These are phyloP conservation scores for Apocheima hispidaria DNA, from an alignment of 2,888 invertebrate species.

Conservation along the genomic window DNA sequence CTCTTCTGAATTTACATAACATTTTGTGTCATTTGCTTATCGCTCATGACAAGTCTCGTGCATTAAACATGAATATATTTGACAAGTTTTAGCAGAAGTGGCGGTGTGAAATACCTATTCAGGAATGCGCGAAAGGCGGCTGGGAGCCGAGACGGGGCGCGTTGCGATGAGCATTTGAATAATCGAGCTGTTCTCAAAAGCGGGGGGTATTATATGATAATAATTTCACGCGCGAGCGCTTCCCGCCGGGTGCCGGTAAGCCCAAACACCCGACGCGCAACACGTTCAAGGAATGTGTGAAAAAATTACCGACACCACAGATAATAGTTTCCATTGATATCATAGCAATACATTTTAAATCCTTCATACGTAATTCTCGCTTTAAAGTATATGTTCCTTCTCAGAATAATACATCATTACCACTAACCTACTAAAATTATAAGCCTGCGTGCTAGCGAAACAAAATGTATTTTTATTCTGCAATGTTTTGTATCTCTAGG, in stretches of 20 bases:
- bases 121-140: slow-evolving; percentile 63
- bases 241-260: slow-evolving; percentile 59
- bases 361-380: too few relatives aligned
- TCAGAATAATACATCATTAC: too few relatives aligned
- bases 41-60: slow-evolving; percentile 80
- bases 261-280: slow-evolving; percentile 56
- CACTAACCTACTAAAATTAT: too few relatives aligned
- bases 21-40: slow-evolving; percentile 85
- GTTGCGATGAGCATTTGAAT: slow-evolving; percentile 80
- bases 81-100: slow-evolving; percentile 76
- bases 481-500: too few relatives aligned
- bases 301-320: slow-evolving; percentile 63
- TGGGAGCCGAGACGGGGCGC: slow-evolving; percentile 50
- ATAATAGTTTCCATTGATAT: slow-evolving; percentile 44
- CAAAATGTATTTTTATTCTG: too few relatives aligned
- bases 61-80: slow-evolving; percentile 82
- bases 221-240: slow-evolving; percentile 82
- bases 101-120: slow-evolving; percentile 67
- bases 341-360: slow-evolving; percentile 47
- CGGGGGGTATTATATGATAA: slow-evolving; percentile 83
- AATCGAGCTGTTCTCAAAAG: slow-evolving; percentile 77
- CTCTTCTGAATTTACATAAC: slow-evolving; percentile 82
- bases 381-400: too few relatives aligned
- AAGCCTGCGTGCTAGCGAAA: too few relatives aligned
- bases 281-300: slow-evolving; percentile 75